Conservation (phyloP, 2,797 vertebrate genomes). For the Hirundo rustica region DNA sequence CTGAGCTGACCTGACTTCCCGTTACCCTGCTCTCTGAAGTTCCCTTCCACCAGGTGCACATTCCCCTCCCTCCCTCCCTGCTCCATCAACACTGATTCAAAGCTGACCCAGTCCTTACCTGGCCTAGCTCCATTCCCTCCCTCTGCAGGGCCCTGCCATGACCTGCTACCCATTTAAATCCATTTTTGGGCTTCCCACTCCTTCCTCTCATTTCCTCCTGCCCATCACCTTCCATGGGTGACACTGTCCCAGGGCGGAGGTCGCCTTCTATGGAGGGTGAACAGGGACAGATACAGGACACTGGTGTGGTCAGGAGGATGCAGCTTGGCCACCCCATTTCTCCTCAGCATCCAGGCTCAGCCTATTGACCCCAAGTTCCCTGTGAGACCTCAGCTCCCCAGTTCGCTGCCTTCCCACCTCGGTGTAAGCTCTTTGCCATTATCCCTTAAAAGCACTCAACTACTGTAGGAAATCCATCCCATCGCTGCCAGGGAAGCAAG, state of each 20-base stretch:
- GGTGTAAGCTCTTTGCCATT: neutral
- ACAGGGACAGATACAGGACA: neutral
- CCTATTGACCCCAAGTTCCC: neutral
- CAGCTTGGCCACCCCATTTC: neutral
- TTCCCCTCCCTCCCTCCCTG: neutral
- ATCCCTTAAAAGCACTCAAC: neutral
- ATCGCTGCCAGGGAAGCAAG: neutral
- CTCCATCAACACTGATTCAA: neutral
- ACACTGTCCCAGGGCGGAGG: neutral
- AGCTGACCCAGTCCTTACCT: neutral
- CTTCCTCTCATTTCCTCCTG: neutral
- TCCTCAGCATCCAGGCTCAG: neutral
- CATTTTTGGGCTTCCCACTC: neutral
- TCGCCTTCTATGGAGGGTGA: neutral
- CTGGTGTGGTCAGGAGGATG: neutral
- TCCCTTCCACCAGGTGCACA: neutral
- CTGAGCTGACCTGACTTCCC: slow-evolving; percentile 51
- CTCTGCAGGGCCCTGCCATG: neutral
- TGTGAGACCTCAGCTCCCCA: neutral
- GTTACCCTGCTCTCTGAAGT: slow-evolving; percentile 43
- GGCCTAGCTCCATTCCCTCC: neutral
- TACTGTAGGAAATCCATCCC: neutral
- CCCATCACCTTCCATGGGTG: neutral
- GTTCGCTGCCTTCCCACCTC: neutral
- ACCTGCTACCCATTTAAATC: neutral